These are phyloP conservation scores for Colistium nudipinnis DNA, from an alignment of 2,113 vertebrate species.

Conservation along the genomic window DNA sequence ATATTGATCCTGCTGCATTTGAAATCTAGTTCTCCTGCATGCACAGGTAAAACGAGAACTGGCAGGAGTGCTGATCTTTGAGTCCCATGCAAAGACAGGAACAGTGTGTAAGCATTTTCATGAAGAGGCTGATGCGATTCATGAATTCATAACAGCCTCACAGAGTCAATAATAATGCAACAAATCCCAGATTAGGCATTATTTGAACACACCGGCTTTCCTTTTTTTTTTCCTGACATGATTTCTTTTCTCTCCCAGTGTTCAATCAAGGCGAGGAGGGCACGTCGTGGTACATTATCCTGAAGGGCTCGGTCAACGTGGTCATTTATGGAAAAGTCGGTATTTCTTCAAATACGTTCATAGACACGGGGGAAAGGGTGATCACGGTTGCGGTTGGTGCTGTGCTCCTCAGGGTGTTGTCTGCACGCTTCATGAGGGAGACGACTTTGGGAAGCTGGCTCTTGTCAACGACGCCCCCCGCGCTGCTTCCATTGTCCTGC, in stretches of 20 bases:
- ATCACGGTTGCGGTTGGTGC: not conserved
- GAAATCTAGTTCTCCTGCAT: conserved; percentile 41
- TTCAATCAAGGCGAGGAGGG: conserved; percentile 99
- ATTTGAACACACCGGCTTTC: not conserved
- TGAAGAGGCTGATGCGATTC: not conserved
- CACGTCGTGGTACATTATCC: conserved; percentile 98
- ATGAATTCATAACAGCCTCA: conserved; percentile 5
- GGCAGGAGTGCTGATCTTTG: conserved; percentile 94
- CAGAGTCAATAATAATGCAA: not conserved
- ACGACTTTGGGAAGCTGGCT: conserved; percentile 98
- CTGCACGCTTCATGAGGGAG: conserved; percentile 95
- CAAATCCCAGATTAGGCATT: not conserved
- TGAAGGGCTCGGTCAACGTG: conserved; percentile 98
- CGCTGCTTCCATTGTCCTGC: conserved; percentile 95
- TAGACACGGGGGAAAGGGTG: not conserved
- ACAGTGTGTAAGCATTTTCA: conserved; percentile 91
- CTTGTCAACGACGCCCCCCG: conserved; percentile 96
- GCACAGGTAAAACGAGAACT: conserved; percentile 93
- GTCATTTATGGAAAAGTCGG: conserved; percentile 98
- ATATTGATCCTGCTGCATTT: not conserved
- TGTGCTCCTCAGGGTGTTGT: conserved; percentile 89
- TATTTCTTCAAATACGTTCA: not conserved
- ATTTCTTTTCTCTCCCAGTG: conserved; percentile 83
- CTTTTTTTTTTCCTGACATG: conserved; percentile 8
- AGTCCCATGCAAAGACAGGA: conserved; percentile 95